Evolutionary conservation across 2,888 invertebrate genomes (phyloP).

Genomic region (Ophraella communa): DNA sequence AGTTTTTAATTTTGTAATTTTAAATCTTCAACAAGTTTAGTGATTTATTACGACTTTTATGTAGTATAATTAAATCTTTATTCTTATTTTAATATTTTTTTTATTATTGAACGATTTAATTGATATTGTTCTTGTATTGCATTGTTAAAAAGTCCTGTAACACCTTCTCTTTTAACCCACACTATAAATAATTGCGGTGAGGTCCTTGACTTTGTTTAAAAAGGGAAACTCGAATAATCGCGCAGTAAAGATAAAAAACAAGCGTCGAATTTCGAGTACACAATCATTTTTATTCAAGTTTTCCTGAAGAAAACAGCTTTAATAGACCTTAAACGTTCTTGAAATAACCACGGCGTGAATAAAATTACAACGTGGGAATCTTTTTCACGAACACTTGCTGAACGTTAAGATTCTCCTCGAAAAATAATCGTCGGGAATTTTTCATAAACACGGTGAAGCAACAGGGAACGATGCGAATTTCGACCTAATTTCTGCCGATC

Average conservation of each 20-base stretch:
- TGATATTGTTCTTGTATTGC: too few species aligned
- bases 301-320: slow-evolving; percentile 32
- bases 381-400: slow-evolving; percentile 40
- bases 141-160: slow-evolving; percentile 1
- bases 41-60: too few species aligned
- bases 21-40: too few species aligned
- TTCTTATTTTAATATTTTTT: too few species aligned
- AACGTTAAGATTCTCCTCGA: slow-evolving; percentile 35
- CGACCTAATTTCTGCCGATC: slow-evolving; percentile 25
- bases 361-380: slow-evolving; percentile 47
- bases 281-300: slow-evolving; percentile 36
- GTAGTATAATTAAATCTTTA: too few species aligned
- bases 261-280: slow-evolving; percentile 30
- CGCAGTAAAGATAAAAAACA: slow-evolving; percentile 25
- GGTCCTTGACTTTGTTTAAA: slow-evolving; percentile 15
- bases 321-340: slow-evolving; percentile 41
- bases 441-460: slow-evolving; percentile 28
- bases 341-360: slow-evolving; percentile 39
- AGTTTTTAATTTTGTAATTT: too few species aligned
- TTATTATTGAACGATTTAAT: too few species aligned
- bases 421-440: slow-evolving; percentile 36
- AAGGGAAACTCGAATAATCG: slow-evolving; percentile 24
- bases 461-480: slow-evolving; percentile 20
- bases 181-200: slow-evolving; percentile 14
- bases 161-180: not conserved